phyloP scores from a whole-genome alignment of 2,888 invertebrate species.

The Netelia fuscicornis region DNA sequence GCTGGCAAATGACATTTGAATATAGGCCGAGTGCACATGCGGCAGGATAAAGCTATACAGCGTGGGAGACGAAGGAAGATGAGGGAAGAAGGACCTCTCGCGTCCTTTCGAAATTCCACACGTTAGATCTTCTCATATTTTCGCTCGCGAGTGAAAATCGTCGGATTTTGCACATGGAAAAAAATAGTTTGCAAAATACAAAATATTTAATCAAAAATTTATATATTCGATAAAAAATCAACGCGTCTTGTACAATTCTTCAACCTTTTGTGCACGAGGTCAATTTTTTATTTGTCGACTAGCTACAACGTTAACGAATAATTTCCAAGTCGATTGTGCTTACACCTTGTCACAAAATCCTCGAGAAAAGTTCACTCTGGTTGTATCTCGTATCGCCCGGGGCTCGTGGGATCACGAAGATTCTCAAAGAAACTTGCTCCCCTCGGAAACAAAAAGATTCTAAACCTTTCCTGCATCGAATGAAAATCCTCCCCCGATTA shows the following conservation, averaged over 20 bases:
- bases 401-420: background rate
- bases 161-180: background rate
- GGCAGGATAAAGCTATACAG: constrained; percentile 2
- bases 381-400: background rate
- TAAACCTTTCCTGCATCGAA: background rate
- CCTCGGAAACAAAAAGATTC: background rate
- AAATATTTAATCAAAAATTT: background rate
- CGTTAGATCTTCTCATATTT: constrained; percentile 62
- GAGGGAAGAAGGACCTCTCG: background rate
- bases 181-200: background rate
- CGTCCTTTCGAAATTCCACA: constrained; percentile 43
- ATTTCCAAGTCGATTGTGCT: background rate
- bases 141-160: constrained; percentile 24
- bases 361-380: background rate
- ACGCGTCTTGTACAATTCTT: background rate
- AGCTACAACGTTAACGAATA: background rate
- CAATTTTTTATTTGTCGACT: background rate
- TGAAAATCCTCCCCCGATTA: background rate
- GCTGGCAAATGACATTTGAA: constrained; percentile 68
- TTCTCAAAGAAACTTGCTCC: background rate
- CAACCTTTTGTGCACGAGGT: background rate
- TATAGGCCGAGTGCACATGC: constrained; percentile 33
- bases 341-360: background rate
- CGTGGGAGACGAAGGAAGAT: background rate
- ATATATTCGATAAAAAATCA: constrained; percentile 15